Base-by-base conservation (phyloP, 2,113 vertebrate species). In the Symphodus melops region DNA sequence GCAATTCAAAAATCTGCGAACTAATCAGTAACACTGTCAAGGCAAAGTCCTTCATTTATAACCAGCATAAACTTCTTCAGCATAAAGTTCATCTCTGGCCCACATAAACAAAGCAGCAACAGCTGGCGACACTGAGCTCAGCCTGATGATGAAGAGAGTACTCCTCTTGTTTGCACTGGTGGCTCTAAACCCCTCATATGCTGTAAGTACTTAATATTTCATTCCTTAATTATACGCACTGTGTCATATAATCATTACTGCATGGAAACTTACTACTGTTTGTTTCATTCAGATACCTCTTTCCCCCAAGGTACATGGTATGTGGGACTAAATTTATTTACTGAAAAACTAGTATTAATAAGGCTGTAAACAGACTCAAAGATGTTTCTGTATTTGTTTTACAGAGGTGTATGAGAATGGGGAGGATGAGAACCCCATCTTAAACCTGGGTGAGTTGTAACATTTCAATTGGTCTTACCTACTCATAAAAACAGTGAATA, bases 361-460 rank as follows among this genome's bases (percentile, higher is more conserved):
- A 53, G 12, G 21, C 21, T 13, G 21, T 46, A 3, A 49, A 48
- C 33, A 49, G 16, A 70, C 36, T 28, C 14, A 57, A 57, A 82
- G 23, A 1, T 28, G 23, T 63, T 8, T 48, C 1, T 72, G 37
- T 65, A 0, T 62, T 39, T 83, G 44, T 62, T 13, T 83, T 79
- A 4, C 88, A 94, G 92, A 93, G 78, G 88, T 93, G 0, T 90
- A 87, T 53, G 70, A 86, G 69, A 87, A 93, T 39, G 86, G 87
- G 0, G 86, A 91, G 53, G 86, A 92, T 81, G 89, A 90, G 46
- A 92, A 94, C 54, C 91, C 93, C 3, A 70, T 93, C 57, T 61
- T 91, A 9, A 94, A 94, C 70, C 52, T 64, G 19, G 91, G 92
- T 94, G 68, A 93, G 86, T 42, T 44, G 8, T 14, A 41, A 7